A percentile compares a stretch with the other conserved stretches of the same genome.
phyloP scores from a whole-genome alignment of 2,113 vertebrate genomes.

The Brachypodius melanocephalos region DNA sequence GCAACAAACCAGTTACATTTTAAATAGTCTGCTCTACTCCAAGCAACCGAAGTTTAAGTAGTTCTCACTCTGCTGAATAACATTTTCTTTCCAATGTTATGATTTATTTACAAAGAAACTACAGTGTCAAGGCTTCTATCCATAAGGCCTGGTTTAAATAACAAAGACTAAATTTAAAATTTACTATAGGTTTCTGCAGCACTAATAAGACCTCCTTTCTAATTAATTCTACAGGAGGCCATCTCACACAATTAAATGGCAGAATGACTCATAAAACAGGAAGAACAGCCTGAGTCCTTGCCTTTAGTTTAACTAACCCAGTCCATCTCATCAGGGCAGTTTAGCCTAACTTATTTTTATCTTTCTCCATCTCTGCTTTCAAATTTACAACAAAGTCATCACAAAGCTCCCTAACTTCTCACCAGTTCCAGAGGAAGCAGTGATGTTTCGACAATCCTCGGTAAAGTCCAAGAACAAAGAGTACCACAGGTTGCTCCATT shows the following conservation, averaged over 20 bases:
- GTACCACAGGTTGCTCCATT: not conserved
- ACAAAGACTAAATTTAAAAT: not conserved
- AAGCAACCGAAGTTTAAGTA: not conserved
- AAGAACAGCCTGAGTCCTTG: not conserved
- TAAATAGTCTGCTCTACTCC: not conserved
- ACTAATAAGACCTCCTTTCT: not conserved
- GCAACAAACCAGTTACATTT: not conserved
- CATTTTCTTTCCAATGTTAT: not conserved
- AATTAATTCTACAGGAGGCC: constrained; percentile 39
- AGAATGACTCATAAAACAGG: constrained; percentile 28
- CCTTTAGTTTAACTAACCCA: not conserved
- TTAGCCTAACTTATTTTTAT: constrained; percentile 1
- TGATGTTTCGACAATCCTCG: not conserved
- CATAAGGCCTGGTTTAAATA: not conserved
- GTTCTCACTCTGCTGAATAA: not conserved
- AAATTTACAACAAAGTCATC: not conserved
- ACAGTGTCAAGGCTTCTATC: not conserved
- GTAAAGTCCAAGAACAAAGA: not conserved
- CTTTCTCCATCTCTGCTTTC: not conserved
- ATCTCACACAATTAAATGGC: not conserved
- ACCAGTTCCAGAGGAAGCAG: not conserved
- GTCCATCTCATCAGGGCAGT: not conserved
- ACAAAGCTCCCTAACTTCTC: constrained; percentile 6
- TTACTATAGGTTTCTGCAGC: not conserved
- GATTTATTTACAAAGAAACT: not conserved